Conservation (phyloP, 2,797 vertebrate genomes). For the Xenops minutus region DNA sequence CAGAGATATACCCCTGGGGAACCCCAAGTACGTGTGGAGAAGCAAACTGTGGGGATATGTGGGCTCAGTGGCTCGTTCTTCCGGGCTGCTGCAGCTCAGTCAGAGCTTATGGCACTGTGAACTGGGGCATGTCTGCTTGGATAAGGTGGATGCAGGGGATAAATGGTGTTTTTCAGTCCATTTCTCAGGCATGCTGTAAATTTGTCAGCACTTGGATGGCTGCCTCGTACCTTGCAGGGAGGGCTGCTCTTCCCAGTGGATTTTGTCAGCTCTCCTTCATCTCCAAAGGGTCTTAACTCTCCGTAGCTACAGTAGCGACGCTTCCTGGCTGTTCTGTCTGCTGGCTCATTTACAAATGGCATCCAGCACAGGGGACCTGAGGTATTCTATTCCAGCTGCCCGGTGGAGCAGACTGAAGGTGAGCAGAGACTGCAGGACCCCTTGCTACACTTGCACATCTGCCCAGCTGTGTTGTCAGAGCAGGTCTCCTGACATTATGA, state of each 20-base stretch:
- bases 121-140: background rate
- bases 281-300: background rate
- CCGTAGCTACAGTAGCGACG: background rate
- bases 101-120: background rate
- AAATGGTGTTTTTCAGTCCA: background rate
- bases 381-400: background rate
- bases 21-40: background rate
- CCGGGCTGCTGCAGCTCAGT: background rate
- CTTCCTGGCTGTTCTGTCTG: background rate
- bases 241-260: background rate
- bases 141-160: background rate
- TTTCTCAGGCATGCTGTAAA: slow-evolving; percentile 22
- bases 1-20: background rate
- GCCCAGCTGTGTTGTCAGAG: background rate
- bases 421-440: background rate
- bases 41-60: accelerated
- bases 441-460: background rate
- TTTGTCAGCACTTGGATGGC: background rate
- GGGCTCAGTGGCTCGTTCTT: background rate
- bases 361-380: background rate
- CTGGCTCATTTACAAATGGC: background rate
- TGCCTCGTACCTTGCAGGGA: background rate
- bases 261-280: background rate
- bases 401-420: background rate
- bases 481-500: background rate